Percentiles rank a stretch among this genome's conserved stretches.
phyloP scores from a whole-genome alignment of 2,888 invertebrate species.

The Gastrophysa polygoni region DNA sequence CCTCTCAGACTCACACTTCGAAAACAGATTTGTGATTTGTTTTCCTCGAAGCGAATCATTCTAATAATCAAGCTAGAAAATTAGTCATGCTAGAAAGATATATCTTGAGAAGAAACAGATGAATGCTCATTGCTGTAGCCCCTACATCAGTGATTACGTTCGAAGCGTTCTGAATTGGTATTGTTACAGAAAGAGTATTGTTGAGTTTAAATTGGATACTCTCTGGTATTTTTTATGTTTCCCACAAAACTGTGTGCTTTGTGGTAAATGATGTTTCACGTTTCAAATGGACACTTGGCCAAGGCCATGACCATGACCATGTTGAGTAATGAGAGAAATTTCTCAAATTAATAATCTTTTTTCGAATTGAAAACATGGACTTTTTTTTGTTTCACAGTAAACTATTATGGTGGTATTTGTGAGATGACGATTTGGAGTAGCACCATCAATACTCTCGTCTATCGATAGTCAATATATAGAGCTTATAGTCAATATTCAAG shows the following conservation, averaged over 20 bases:
- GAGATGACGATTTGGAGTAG: too few species aligned
- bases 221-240: slow-evolving; percentile 16
- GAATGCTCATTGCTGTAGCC: not conserved
- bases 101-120: not conserved
- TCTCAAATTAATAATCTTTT: too few species aligned
- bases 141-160: not conserved
- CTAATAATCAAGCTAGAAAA: not conserved
- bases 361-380: too few species aligned
- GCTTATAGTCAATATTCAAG: too few species aligned
- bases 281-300: not conserved
- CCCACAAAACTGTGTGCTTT: slow-evolving; percentile 7
- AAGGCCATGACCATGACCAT: too few species aligned
- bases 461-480: too few species aligned
- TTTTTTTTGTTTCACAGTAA: too few species aligned
- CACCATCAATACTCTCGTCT: too few species aligned
- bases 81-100: not conserved
- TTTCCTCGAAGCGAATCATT: not conserved
- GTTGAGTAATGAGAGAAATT: too few species aligned
- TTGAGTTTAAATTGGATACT: slow-evolving; percentile 15
- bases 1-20: too few species aligned
- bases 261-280: not conserved
- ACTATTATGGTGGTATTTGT: too few species aligned
- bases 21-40: too few species aligned
- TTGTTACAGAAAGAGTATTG: not conserved
- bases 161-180: not conserved